These are phyloP conservation scores for Struthidea cinerea DNA, from an alignment of 2,113 vertebrate species.

Conservation along the genomic window DNA sequence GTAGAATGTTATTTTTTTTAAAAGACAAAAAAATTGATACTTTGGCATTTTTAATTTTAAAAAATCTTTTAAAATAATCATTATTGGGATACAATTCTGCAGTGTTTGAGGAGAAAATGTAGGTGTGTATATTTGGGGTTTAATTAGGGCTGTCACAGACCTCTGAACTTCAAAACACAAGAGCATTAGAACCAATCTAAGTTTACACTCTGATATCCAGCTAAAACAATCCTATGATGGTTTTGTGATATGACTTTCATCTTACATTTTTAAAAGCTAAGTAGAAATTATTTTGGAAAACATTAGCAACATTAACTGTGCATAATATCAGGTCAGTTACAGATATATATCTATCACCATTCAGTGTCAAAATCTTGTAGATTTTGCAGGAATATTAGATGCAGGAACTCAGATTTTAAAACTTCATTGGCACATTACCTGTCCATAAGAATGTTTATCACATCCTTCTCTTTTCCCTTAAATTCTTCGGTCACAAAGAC, in stretches of 20 bases:
- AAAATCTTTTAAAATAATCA: not conserved
- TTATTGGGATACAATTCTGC: not conserved
- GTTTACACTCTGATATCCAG: not conserved
- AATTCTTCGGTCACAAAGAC: not conserved
- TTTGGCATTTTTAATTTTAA: not conserved
- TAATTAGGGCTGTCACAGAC: not conserved
- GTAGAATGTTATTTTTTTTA: not conserved
- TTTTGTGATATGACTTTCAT: not conserved
- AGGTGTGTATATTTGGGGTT: not conserved
- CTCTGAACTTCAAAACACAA: not conserved
- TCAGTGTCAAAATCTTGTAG: not conserved
- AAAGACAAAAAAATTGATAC: not conserved
- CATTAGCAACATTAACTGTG: not conserved
- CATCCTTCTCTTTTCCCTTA: not conserved
- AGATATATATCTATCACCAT: not conserved
- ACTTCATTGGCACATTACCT: not conserved
- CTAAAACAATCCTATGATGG: not conserved
- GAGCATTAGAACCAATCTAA: not conserved
- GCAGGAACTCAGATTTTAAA: not conserved
- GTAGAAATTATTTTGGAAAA: not conserved
- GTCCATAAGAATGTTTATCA: not conserved
- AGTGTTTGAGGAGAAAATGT: not conserved
- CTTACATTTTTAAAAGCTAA: not conserved
- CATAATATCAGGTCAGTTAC: not conserved
- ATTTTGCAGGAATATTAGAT: not conserved